A percentile compares a stretch with the other conserved stretches of the same genome.
These are phyloP conservation scores for Drosophila micromelanica DNA, from an alignment of 1,140 invertebrate genomes.

Conservation along the genomic window DNA sequence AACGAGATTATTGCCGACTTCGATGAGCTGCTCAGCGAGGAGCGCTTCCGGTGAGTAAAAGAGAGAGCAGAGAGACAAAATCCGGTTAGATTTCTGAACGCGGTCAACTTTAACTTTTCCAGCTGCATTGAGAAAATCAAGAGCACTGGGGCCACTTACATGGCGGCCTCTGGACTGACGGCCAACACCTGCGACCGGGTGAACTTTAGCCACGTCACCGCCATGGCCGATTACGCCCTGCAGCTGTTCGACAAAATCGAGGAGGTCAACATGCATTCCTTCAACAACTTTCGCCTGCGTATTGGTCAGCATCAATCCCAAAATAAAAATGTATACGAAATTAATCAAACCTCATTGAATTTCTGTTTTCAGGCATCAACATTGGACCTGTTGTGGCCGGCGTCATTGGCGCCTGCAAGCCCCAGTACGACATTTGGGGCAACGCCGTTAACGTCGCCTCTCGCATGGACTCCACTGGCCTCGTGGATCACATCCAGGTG, in stretches of 20 bases:
- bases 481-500: conserved; percentile 93
- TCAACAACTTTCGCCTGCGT: conserved; percentile 97
- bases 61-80: too few species aligned
- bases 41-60: conserved; percentile 88
- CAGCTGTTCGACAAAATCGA: conserved; percentile 93
- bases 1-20: conserved; percentile 99
- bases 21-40: conserved; percentile 94
- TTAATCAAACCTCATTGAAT: background rate
- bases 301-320: conserved; percentile 88
- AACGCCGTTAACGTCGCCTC: conserved; percentile 95
- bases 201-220: conserved; percentile 91
- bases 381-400: conserved; percentile 97
- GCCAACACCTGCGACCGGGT: conserved; percentile 91
- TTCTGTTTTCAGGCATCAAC: conserved; percentile 90
- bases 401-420: conserved; percentile 96
- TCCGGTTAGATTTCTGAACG: background rate
- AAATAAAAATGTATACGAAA: background rate
- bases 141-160: conserved; percentile 97
- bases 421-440: conserved; percentile 97
- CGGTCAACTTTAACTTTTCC: background rate
- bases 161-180: conserved; percentile 97
- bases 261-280: conserved; percentile 97
- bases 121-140: conserved; percentile 98
- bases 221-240: conserved; percentile 96
- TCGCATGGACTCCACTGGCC: conserved; percentile 94